Evolutionary conservation across 2,797 vertebrate species (phyloP).

Genomic region (Gouania willdenowi): DNA sequence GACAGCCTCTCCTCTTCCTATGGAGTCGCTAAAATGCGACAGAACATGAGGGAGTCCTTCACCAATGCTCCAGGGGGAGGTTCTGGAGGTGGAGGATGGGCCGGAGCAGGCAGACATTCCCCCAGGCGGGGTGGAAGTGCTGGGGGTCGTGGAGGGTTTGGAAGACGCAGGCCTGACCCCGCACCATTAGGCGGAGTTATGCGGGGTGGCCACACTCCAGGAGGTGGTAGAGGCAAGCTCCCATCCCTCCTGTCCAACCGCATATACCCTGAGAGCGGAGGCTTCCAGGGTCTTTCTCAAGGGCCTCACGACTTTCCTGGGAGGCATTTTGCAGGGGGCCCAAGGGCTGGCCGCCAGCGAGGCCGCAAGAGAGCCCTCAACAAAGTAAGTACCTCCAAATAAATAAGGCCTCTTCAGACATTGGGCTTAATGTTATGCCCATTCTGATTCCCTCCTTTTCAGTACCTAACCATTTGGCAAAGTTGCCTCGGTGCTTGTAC

Average conservation of each 20-base stretch:
- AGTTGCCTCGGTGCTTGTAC: slow-evolving; percentile 31
- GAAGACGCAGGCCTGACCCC: slow-evolving; percentile 78
- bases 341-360: slow-evolving; percentile 82
- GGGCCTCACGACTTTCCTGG: slow-evolving; percentile 84
- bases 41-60: slow-evolving; percentile 80
- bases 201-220: slow-evolving; percentile 77
- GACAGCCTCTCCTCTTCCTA: slow-evolving; percentile 76
- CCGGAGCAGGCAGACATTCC: slow-evolving; percentile 75
- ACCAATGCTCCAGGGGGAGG: slow-evolving; percentile 65
- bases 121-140: slow-evolving; percentile 76
- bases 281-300: slow-evolving; percentile 77
- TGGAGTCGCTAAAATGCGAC: slow-evolving; percentile 82
- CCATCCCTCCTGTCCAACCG: slow-evolving; percentile 92
- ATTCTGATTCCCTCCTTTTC: slow-evolving; percentile 40
- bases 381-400: slow-evolving; percentile 83
- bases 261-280: slow-evolving; percentile 85
- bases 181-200: slow-evolving; percentile 72
- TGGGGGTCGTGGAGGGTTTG: slow-evolving; percentile 69
- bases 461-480: slow-evolving; percentile 24
- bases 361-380: slow-evolving; percentile 86
- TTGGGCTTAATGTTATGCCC: slow-evolving; percentile 41
- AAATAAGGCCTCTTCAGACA: slow-evolving; percentile 59
- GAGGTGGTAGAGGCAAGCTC: slow-evolving; percentile 86
- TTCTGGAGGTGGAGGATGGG: slow-evolving; percentile 75
- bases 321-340: slow-evolving; percentile 85